Conservation (phyloP, 2,888 invertebrate species). For the Ischnus inquisitorius region DNA sequence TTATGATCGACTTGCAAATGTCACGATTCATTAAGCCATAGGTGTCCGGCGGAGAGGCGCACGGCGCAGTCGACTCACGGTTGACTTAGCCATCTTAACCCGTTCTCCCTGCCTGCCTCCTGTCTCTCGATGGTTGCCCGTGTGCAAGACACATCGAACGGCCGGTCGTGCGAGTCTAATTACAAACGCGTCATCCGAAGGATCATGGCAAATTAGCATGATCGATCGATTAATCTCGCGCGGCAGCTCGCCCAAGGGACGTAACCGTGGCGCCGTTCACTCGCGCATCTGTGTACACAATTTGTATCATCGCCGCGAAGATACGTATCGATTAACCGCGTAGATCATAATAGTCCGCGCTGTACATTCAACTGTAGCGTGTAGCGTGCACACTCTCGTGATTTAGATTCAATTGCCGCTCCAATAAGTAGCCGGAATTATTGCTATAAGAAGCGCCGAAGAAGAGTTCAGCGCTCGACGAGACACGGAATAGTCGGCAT, state of each 20-base stretch:
- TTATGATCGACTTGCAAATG: constrained; percentile 66
- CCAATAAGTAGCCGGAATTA: background rate
- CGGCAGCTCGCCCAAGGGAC: constrained; percentile 1
- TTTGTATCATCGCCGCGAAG: background rate
- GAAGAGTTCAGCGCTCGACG: background rate
- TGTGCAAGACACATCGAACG: constrained; percentile 15
- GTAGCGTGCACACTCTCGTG: background rate
- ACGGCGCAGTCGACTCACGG: constrained; percentile 25
- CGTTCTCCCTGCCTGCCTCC: constrained; percentile 20
- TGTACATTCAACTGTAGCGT: background rate
- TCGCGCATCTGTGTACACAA: constrained; percentile 17
- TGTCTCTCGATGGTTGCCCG: background rate
- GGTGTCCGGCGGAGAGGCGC: constrained; percentile 28
- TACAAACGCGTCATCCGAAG: constrained; percentile 37
- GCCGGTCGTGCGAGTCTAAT: constrained; percentile 50
- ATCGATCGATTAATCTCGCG: constrained; percentile 60
- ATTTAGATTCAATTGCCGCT: constrained; percentile 6
- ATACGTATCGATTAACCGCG: constrained; percentile 1
- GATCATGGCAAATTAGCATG: constrained; percentile 61
- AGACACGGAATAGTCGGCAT: background rate
- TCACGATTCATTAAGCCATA: constrained; percentile 67
- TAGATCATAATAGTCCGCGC: constrained; percentile 2
- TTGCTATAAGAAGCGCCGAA: background rate
- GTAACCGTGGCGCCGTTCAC: background rate
- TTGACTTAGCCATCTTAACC: constrained; percentile 35